Evolutionary conservation across 2,797 vertebrate genomes (phyloP), one percentile per base, ranked within the genome.

Genomic region (Lerista edwardsae): DNA sequence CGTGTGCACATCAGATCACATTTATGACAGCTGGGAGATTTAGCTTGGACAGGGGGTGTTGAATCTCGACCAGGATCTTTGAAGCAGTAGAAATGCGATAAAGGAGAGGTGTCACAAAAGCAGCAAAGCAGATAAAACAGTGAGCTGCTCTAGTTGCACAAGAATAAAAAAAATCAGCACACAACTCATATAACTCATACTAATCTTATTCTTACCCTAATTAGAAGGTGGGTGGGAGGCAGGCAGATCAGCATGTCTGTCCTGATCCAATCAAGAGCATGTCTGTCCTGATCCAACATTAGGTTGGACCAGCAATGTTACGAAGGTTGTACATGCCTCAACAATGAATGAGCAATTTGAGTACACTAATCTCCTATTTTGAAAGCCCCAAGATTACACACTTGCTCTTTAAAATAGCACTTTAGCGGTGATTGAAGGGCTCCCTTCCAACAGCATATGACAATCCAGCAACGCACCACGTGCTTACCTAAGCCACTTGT

Each of bases 401-500:
- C 39, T 27, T 65, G 12, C 23, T 57, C 23, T 39, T 36, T 61
- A 27, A 61, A 76, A 9, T 44, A 21, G 67, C 62, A n/a, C 5
- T 27, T n/a, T 27, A 67, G 84, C 74, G 76, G 36, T 29, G 41
- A 79, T 19, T n/a, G 7, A 65, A 62, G 34, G 2, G 4, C 47
- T 86, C 11, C 82, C 31, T 79, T 65, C 3, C 8, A 64, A 51
- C 29, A n/a, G n/a, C 76, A 55, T 41, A 67, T 57, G 41, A 75
- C 27, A 87, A 34, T 27, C 79, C 84, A 82, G 77, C 76, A 61
- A 17, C 4, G 4, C 8, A 29, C 80, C 68, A 68, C 78, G 65
- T 64, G 95, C 98, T 94, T 95, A 99, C 98, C 98, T 97, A 88
- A 98, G 90, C 98, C 98, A 99, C 93, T 98, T 98, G 91, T 97